A percentile compares a stretch with the other conserved stretches of the same genome.
Conservation (phyloP, 2,888 invertebrate species). For the Synanthedon andrenaeformis region DNA sequence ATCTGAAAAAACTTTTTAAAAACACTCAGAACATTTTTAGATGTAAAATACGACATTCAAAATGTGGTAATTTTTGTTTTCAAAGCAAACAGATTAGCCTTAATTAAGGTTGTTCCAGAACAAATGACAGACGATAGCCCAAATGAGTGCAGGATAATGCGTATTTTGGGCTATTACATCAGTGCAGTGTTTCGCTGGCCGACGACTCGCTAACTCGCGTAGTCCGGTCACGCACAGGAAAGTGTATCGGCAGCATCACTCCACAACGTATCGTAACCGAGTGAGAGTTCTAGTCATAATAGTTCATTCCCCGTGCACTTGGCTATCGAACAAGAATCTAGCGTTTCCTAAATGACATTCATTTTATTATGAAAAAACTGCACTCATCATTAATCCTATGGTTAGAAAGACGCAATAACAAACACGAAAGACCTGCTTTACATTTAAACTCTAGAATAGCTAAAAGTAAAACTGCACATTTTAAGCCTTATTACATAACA, state of each 20-base stretch:
- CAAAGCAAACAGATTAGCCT: background rate
- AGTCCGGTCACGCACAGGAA: slow-evolving; percentile 61
- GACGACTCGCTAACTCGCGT: slow-evolving; percentile 13
- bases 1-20: no score
- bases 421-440: no score
- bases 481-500: no score
- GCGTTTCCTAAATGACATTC: background rate
- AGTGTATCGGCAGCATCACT: slow-evolving; percentile 63
- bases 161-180: slow-evolving; percentile 47
- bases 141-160: slow-evolving; percentile 32
- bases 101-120: background rate
- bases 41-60: no score
- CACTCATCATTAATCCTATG: no score
- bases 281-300: slow-evolving; percentile 58
- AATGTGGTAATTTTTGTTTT: background rate
- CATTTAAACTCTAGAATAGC: no score
- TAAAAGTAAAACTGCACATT: no score
- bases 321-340: background rate
- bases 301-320: slow-evolving; percentile 45
- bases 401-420: no score
- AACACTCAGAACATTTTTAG: no score
- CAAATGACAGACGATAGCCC: background rate
- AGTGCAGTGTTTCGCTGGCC: slow-evolving; percentile 22
- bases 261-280: slow-evolving; percentile 41
- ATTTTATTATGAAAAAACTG: no score